Evolutionary conservation across 1,140 invertebrate species (phyloP).

Genomic region (Geopemphigus sp.): DNA sequence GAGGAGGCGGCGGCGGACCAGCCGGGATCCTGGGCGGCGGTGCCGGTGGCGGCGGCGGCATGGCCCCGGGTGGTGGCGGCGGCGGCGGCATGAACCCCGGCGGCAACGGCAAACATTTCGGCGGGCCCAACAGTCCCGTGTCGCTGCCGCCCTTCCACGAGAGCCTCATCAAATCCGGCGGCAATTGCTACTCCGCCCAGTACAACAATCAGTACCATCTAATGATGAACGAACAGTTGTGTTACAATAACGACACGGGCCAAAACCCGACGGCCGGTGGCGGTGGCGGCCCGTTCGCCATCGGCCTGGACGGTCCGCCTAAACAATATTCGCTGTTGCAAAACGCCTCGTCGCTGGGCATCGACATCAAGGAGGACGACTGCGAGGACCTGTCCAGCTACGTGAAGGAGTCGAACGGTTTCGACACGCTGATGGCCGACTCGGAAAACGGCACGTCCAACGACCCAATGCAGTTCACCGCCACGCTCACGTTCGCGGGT

Average conservation of each 20-base stretch:
- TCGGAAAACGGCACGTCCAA: conserved; percentile 71
- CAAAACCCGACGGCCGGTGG: conserved; percentile 58
- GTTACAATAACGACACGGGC: conserved; percentile 76
- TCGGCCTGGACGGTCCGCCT: conserved; percentile 53
- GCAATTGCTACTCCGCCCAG: conserved; percentile 52
- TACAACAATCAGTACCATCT: conserved; percentile 53
- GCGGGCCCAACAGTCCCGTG: conserved; percentile 77
- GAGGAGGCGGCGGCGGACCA: conserved; percentile 58
- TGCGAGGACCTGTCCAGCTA: conserved; percentile 65
- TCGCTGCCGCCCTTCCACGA: conserved; percentile 81
- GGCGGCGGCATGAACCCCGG: conserved; percentile 65
- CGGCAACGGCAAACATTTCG: conserved; percentile 68
- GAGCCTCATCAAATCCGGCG: conserved; percentile 70
- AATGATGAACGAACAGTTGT: conserved; percentile 61
- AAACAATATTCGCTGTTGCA: conserved; percentile 78
- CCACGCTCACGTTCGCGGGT: conserved; percentile 73
- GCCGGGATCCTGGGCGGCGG: conserved; percentile 56
- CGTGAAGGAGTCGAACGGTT: conserved; percentile 64
- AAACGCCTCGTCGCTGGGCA: conserved; percentile 73
- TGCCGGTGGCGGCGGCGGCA: conserved; percentile 57
- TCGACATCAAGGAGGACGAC: conserved; percentile 74
- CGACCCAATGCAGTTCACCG: conserved; percentile 77
- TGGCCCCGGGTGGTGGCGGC: conserved; percentile 59
- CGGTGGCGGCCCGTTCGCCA: conserved; percentile 58
- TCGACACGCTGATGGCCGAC: conserved; percentile 76